Evolutionary conservation across 1,140 invertebrate genomes (phyloP), one percentile per base, ranked within the genome.

Genomic region (Nixonia krombeini): DNA sequence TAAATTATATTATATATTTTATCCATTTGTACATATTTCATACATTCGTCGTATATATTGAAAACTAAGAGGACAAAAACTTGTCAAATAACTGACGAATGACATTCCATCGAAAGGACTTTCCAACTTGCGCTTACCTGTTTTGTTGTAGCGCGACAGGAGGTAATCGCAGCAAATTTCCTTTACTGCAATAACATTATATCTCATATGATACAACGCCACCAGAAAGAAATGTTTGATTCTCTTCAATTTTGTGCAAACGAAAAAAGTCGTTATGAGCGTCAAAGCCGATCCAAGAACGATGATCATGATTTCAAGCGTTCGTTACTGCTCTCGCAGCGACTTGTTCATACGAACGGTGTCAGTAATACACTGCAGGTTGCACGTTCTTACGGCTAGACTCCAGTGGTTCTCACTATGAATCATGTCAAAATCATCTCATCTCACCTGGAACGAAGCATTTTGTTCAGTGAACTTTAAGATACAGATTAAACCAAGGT

Each of bases 161-260:
- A 86, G 5, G 25, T 85, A 75, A 73, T 90, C 89, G 15, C 87
- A 80, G n/a, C 88, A 42, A 26, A 89, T 70, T 10, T 82, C 86
- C 26, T 80, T 75, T 1, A 82, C 75, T 8, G 87, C 89, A 6
- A 89, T 31, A 26, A 84, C 69, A 72, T 89, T 87, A 66, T 87
- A 89, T 7, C 85, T 75, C 18, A 89, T 67, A 42, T 87, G 41
- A n/a, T 63, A 57, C 25, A 70, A 4, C 8, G 33, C 15, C 5
- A 29, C 3, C 26, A 61, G 45, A 0, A 64, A 7, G 0, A 28
- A 1, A 13, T 64, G 26, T 9, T 49, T 40, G 0, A 63, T 45
- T 31, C 15, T 64, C 29, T 63, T 61, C 28, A 71, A 56, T 16
- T 69, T 65, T 0, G 52, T 35, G 40, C 69, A 79, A 8, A 72